Evolutionary conservation across 92 coral and sea anemone genomes (phyloP), one percentile per base, ranked within the genome.

Genomic region (Scolanthus callimorphus): DNA sequence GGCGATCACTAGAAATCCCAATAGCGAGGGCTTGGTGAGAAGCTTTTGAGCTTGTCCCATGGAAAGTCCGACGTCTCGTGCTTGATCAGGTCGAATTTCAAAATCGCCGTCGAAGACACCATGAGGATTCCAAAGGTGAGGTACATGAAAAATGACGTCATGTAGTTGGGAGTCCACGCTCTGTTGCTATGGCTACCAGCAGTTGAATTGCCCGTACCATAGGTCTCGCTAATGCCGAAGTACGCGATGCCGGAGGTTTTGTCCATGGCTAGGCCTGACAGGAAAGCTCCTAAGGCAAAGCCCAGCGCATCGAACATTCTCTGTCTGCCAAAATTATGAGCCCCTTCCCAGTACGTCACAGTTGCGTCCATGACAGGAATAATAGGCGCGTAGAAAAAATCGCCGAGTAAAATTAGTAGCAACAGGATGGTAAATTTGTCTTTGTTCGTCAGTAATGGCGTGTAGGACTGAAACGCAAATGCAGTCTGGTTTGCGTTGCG

Each of bases 281-380:
- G 21, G 11, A 62, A 31, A 26, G 51, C 55, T 29, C 27, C 30
- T 12, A 62, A 15, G 1, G 34, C 55, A 29, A 47, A 62, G 1
- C 69, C 69, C 11, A 62, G 13, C 24, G 69, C 57, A 23, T 37
- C 69, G 41, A 48, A 62, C 11, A 62, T 25, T n/a, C 69, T 48
- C 27, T 25, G 69, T 22, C 28, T 62, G 41, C 69, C 69, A 46
- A 22, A 62, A 48, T 62, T 51, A 11, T 21, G 15, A 21, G 31
- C 17, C 25, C 39, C 49, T 13, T 31, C 17, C 17, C 27, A 1
- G 45, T 17, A 11, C 12, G 43, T 50, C 0, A 48, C 69, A 0
- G 69, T 62, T 24, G 69, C 69, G 20, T 62, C 69, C 69, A 62
- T 62, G 27, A 62, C 43, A 17, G 69, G 69, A 6, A 34, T 6